Conservation (phyloP, 2,113 vertebrate species). For the Gobiocypris rarus region DNA sequence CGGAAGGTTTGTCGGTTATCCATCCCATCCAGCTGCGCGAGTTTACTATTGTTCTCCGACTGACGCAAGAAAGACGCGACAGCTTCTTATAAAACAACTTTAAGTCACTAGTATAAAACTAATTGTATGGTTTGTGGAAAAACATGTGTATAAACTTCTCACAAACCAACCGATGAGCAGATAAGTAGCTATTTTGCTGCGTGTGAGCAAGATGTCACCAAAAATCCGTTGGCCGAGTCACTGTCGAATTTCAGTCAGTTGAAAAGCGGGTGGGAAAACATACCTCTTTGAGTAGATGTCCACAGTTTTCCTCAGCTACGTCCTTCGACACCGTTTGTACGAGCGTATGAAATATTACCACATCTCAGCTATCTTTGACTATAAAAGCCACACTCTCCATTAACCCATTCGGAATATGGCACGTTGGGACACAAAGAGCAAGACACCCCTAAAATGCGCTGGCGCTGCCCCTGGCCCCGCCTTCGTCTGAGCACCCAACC, state of each 20-base stretch:
- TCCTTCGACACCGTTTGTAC: neutral
- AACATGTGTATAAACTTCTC: neutral
- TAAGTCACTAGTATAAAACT: neutral
- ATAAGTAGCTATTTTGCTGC: neutral
- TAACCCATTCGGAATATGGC: conserved; percentile 60
- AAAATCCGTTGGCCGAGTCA: conserved; percentile 7
- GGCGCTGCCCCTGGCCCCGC: conserved; percentile 41
- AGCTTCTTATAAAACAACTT: neutral
- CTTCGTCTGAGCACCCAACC: conserved; percentile 51
- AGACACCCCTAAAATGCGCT: conserved; percentile 67
- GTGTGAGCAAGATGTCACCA: neutral
- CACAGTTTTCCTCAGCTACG: neutral
- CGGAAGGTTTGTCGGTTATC: neutral
- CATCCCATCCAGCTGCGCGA: neutral
- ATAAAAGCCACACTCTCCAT: conserved; percentile 41
- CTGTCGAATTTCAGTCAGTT: neutral
- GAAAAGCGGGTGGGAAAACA: neutral
- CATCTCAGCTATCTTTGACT: conserved; percentile 35
- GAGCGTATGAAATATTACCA: conserved; percentile 34
- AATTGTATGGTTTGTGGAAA: neutral
- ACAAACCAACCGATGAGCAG: neutral
- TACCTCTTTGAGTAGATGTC: conserved; percentile 36
- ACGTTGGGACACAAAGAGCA: conserved; percentile 63
- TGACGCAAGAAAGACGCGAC: conserved; percentile 12
- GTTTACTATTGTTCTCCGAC: conserved; percentile 53